Evolutionary conservation across 2,888 invertebrate species (phyloP), one percentile per base, ranked within the genome.

Genomic region (Thera britannica): DNA sequence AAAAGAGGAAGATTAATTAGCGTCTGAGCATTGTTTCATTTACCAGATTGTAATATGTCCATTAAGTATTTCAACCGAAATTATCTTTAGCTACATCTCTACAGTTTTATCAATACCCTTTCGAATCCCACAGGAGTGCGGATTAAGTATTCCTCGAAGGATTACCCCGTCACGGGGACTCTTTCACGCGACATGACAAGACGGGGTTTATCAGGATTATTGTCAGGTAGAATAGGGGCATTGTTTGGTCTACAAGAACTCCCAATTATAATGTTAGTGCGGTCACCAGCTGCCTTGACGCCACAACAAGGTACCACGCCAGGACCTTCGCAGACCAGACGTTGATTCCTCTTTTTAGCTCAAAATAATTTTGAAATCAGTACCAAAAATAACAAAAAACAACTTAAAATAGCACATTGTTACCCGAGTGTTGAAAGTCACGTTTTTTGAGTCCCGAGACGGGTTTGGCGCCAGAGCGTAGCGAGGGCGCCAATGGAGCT

Each of bases 141-240:
- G 71, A 71, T 74, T 71, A 70, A 57, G 59, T 36, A 52, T 62
- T 41, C 65, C 60, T 62, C 23, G 57, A 65, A 65, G 67, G 67
- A 69, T 65, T 65, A 59, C 49, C 61, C 48, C 55, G 64, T 71
- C 71, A 71, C 41, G 48, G 48, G 49, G 58, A 62, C 48, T 56
- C 51, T 67, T 68, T 64, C 69, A 58, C 51, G 64, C 61, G 70
- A 54, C 67, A 63, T 57, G 58, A 60, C 58, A 65, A 65, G 73
- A 68, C 70, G 52, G 54, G 57, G 59, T 62, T 68, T 71, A 67
- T 49, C 12, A 54, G 55, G 68, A 73, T 68, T 64, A 68, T 51
- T 52, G 63, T 46, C 63, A 68, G 63, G 63, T 63, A 63, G 56
- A 52, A 57, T 49, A 52, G 23, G 57, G 36, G 23, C 52, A 52